Evolutionary conservation across 2,888 invertebrate genomes (phyloP).

Genomic region (Cheilosia soror): DNA sequence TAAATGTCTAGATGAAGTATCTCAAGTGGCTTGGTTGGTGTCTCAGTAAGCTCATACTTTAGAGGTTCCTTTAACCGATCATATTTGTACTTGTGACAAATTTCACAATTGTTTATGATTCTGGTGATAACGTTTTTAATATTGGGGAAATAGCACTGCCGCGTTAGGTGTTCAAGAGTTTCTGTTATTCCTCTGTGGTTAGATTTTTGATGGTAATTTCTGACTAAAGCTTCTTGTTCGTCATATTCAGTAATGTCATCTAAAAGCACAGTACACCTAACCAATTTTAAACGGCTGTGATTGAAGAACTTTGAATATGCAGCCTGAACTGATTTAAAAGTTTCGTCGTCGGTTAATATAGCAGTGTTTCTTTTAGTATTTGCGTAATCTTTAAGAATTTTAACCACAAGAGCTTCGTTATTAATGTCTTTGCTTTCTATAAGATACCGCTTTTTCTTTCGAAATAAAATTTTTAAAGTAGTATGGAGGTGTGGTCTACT

Average conservation of each 20-base stretch:
- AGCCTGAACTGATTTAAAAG: too few relatives aligned
- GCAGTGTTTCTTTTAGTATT: constrained; percentile 38
- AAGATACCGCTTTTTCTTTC: background rate
- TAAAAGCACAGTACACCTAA: too few relatives aligned
- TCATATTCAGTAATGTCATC: too few relatives aligned
- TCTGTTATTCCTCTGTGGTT: constrained; percentile 1
- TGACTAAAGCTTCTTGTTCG: too few relatives aligned
- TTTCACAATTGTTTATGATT: constrained; percentile 53
- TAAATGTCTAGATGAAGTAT: constrained; percentile 61
- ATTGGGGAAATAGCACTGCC: constrained; percentile 51
- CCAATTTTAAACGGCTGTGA: too few relatives aligned
- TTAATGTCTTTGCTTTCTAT: background rate
- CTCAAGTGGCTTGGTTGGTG: constrained; percentile 49
- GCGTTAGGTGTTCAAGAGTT: constrained; percentile 20
- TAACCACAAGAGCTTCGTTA: background rate
- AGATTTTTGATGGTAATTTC: too few relatives aligned
- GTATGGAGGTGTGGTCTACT: background rate
- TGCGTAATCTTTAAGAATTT: background rate
- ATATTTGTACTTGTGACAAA: constrained; percentile 62
- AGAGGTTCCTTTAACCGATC: constrained; percentile 57
- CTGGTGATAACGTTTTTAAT: constrained; percentile 35
- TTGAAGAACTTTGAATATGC: too few relatives aligned
- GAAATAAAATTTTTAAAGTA: background rate
- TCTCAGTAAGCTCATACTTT: constrained; percentile 43
- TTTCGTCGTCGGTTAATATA: too few relatives aligned